Base-by-base conservation (phyloP, 2,113 vertebrate species). In the Semnornis frantzii region DNA sequence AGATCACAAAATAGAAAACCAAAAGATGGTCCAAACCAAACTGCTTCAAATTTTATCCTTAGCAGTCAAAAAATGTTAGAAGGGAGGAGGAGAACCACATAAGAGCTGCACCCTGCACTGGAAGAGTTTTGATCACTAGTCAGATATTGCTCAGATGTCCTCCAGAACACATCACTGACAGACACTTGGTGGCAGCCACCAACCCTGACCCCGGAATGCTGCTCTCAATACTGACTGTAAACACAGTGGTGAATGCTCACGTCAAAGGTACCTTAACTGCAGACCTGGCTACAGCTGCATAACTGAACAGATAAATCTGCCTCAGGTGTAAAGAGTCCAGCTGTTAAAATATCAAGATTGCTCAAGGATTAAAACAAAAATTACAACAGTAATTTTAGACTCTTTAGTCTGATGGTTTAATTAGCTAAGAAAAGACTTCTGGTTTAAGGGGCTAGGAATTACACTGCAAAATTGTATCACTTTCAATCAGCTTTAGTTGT, bases 241-340 rank as follows among this genome's bases (percentile, higher is more conserved):
- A 31, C 0, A 2, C 1, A 1, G 30, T 2, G 0, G 23, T 5
- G 14, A 19, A 5, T 1, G 1, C 19, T 23, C 4, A 0, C 33
- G 3, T 66, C 48, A 1, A 4, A 9, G 30, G 52, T 14, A 5
- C 5, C 27, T 1, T 1, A 13, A 1, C 58, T 0, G 33, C 65
- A 28, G 2, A 27, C 9, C 37, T 0, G 25, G 37, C 30, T 27
- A 13, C 14, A 25, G 70, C 39, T 0, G 12, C 1, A 6, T 2
- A 33, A 13, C 78, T 10, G 10, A 7, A 1, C 85, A 19, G 25
- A 34, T 12, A 10, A 5, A n/a, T 14, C 54, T 8, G 12, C 46
- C 6, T 59, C 42, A 13, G 21, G 5, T 9, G 23, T 9, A 19
- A 7, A 28, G 46, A 39, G 5, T 19, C 50, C 72, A 19, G 24